Percentiles rank a stretch among this genome's conserved stretches.
Conservation (phyloP, 2,888 invertebrate genomes). For the Caradrina kadenii region DNA sequence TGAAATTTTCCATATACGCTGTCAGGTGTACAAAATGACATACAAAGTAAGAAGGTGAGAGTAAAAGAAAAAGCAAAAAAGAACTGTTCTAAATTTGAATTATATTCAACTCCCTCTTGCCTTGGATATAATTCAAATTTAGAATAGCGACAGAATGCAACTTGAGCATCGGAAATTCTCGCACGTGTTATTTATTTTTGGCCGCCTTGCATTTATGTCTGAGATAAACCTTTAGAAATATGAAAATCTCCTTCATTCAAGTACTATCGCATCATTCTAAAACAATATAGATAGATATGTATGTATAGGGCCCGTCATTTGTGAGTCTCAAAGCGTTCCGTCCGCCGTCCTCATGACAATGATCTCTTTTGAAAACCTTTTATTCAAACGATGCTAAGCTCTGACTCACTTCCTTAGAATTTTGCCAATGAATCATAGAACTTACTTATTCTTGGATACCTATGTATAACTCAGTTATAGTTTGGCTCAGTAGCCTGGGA, state of each 20-base stretch:
- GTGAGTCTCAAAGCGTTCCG: constrained; percentile 57
- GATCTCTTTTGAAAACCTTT: constrained; percentile 61
- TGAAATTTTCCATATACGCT: too few species aligned
- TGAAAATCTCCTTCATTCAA: neutral
- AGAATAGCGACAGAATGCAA: neutral
- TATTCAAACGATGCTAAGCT: constrained; percentile 40
- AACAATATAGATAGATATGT: constrained; percentile 43
- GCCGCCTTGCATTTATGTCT: neutral
- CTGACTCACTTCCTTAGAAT: constrained; percentile 60
- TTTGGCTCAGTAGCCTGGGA: neutral
- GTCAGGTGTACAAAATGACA: too few species aligned
- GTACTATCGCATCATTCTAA: constrained; percentile 15
- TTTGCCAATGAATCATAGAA: constrained; percentile 57
- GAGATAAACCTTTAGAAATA: neutral
- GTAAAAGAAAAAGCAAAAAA: too few species aligned
- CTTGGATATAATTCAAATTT: too few species aligned
- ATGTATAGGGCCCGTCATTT: constrained; percentile 44
- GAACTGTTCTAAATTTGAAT: too few species aligned
- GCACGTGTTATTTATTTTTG: constrained; percentile 10
- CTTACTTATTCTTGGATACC: constrained; percentile 2
- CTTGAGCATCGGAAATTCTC: neutral
- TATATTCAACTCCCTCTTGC: too few species aligned
- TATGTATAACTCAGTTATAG: neutral
- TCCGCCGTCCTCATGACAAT: constrained; percentile 55
- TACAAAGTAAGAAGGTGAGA: too few species aligned